Conservation (phyloP, 2,113 vertebrate species). For the Pithys albifrons region DNA sequence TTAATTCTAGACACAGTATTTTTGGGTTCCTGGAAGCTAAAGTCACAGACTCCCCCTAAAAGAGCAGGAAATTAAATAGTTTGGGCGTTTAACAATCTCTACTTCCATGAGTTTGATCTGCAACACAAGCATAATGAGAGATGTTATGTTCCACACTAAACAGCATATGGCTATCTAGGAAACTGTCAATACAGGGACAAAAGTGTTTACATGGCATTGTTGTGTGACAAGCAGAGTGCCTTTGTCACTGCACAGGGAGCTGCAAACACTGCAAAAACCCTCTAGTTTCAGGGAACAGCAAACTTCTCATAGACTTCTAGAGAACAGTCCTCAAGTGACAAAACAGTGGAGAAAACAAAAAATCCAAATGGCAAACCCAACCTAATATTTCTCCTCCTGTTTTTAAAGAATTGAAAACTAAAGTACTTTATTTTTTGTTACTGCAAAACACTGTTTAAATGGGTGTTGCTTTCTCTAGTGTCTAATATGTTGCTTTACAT, state of each 20-base stretch:
- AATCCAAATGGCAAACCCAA: background rate
- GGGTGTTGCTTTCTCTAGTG: background rate
- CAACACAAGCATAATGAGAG: background rate
- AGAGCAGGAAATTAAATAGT: background rate
- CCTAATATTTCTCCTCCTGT: background rate
- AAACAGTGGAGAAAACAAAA: background rate
- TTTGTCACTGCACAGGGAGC: background rate
- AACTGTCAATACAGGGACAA: background rate
- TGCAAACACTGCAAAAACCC: background rate
- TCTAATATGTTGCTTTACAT: background rate
- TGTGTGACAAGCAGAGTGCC: background rate
- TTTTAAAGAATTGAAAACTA: background rate
- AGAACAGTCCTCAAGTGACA: background rate
- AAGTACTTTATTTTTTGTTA: background rate
- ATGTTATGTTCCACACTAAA: background rate
- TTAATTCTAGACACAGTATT: background rate
- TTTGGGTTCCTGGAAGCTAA: background rate
- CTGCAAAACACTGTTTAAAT: background rate
- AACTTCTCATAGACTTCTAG: background rate
- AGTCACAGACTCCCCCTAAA: background rate
- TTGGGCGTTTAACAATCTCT: background rate
- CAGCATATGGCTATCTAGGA: background rate
- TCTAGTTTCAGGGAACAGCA: background rate
- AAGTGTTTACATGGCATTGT: background rate
- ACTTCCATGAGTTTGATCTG: background rate